A percentile compares a stretch with the other conserved stretches of the same genome.
These are phyloP conservation scores for Tribolium castaneum DNA, from an alignment of 1,140 invertebrate genomes.

Conservation along the genomic window DNA sequence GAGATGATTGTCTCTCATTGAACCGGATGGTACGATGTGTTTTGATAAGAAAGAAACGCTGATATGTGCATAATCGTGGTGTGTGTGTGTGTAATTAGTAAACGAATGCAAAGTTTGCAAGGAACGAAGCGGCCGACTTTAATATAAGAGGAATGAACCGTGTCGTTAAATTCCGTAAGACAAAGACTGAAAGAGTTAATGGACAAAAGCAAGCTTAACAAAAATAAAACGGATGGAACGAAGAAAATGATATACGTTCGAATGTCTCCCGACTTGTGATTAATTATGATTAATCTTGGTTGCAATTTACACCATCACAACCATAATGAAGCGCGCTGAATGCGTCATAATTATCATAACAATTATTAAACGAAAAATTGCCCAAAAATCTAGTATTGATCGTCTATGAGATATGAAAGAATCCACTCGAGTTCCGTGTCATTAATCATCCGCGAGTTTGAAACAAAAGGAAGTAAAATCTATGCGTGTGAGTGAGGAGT, in stretches of 20 bases:
- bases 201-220: slow-evolving; percentile 16
- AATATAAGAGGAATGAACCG: slow-evolving; percentile 29
- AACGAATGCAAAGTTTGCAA: neutral
- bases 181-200: slow-evolving; percentile 28
- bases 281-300: slow-evolving; percentile 45
- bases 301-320: slow-evolving; percentile 37
- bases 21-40: neutral
- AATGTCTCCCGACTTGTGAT: slow-evolving; percentile 37
- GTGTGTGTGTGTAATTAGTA: neutral
- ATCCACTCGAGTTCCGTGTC: neutral
- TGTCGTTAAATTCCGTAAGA: slow-evolving; percentile 25
- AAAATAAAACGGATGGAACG: slow-evolving; percentile 34
- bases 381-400: neutral
- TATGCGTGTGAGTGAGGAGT: neutral
- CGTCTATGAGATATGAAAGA: neutral
- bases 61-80: neutral
- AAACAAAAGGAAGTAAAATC: neutral
- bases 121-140: neutral
- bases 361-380: too few species aligned
- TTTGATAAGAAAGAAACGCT: neutral
- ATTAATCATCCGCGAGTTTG: neutral
- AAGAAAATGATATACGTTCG: slow-evolving; percentile 39
- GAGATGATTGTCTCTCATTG: neutral
- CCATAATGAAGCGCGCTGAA: slow-evolving; percentile 43
- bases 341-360: slow-evolving; percentile 8